Evolutionary conservation across 2,888 invertebrate species (phyloP).

Genomic region (Quadroppia sp.): DNA sequence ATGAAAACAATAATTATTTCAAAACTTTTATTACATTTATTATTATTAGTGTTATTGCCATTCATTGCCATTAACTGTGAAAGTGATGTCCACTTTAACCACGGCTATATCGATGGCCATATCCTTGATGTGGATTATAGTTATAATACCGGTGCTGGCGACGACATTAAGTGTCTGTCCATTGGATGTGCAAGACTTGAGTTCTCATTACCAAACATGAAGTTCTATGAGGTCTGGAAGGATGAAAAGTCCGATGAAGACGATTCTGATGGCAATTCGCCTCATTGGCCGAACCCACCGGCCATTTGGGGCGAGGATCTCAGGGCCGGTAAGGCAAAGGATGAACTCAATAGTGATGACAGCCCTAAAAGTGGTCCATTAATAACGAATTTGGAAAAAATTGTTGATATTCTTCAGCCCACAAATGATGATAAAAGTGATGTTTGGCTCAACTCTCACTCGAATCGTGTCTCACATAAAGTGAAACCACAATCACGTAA

Average conservation of each 20-base stretch:
- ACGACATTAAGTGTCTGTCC: not conserved
- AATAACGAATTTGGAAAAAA: conserved; percentile 15
- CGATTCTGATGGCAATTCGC: not conserved
- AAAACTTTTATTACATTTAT: too few relatives aligned
- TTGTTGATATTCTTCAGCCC: conserved; percentile 18
- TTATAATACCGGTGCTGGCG: not conserved
- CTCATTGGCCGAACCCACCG: conserved; percentile 26
- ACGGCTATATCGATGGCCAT: conserved; percentile 5
- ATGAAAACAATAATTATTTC: too few relatives aligned
- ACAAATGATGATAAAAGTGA: not conserved
- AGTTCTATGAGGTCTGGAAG: conserved; percentile 22
- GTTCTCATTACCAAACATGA: conserved; percentile 18
- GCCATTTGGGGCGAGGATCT: conserved; percentile 18
- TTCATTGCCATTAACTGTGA: not conserved
- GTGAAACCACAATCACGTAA: not conserved
- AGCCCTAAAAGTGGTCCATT: not conserved
- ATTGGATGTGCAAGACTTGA: not conserved
- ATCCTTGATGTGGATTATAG: too few relatives aligned
- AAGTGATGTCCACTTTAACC: not conserved
- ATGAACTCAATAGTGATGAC: not conserved
- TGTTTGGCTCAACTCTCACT: not conserved
- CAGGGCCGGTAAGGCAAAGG: not conserved
- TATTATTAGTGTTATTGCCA: not conserved
- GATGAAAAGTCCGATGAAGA: not conserved
- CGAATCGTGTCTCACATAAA: not conserved